These are phyloP conservation scores for Keiferia lycopersicella DNA, from an alignment of 2,888 invertebrate genomes.

Conservation along the genomic window DNA sequence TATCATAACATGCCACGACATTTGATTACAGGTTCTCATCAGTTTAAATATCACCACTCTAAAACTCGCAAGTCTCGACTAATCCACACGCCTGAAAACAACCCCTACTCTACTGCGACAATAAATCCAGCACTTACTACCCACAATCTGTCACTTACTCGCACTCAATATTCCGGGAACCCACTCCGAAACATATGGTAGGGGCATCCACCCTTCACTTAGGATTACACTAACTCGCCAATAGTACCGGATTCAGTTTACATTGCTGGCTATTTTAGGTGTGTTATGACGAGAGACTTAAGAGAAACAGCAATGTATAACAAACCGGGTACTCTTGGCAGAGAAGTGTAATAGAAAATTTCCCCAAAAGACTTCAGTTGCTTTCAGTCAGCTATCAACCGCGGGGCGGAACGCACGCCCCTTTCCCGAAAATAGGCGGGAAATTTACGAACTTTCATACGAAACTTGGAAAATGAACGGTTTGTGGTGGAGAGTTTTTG, in stretches of 20 bases:
- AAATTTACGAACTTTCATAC: slow-evolving; percentile 41
- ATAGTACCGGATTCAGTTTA: too few species aligned
- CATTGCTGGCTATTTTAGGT: too few species aligned
- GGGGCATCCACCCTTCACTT: slow-evolving; percentile 16
- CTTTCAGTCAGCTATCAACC: slow-evolving; percentile 41
- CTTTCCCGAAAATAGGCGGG: slow-evolving; percentile 40
- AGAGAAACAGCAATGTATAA: too few species aligned
- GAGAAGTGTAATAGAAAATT: too few species aligned
- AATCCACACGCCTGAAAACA: background rate
- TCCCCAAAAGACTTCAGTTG: background rate
- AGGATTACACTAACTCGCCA: too few species aligned
- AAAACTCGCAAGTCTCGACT: background rate
- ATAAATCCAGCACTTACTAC: slow-evolving; percentile 25
- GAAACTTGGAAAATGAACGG: slow-evolving; percentile 33
- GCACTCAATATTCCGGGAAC: slow-evolving; percentile 14
- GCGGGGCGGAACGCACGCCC: slow-evolving; percentile 39
- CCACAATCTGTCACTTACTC: slow-evolving; percentile 23
- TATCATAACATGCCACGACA: too few species aligned
- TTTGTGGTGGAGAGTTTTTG: background rate
- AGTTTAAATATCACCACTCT: background rate
- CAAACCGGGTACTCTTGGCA: too few species aligned
- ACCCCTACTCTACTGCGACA: background rate
- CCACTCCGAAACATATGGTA: slow-evolving; percentile 25
- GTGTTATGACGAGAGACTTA: too few species aligned
- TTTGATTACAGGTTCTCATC: background rate